A percentile compares a stretch with the other conserved stretches of the same genome.
Conservation (phyloP, 1,140 invertebrate species). For the Daktulosphaira vitifoliae region DNA sequence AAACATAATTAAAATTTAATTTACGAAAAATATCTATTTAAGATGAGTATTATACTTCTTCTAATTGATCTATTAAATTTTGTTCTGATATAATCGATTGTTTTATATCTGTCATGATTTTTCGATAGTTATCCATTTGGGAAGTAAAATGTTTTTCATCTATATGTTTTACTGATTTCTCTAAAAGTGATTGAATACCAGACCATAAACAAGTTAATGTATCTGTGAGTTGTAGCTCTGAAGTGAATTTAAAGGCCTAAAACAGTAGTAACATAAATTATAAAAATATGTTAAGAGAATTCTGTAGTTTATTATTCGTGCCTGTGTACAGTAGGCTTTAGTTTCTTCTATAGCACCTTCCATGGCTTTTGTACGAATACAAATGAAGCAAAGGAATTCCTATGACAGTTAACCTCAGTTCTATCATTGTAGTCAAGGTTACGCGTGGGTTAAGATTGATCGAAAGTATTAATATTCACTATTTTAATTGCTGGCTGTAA, state of each 20-base stretch:
- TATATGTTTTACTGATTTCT: neutral
- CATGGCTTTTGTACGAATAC: too few species aligned
- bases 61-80: neutral
- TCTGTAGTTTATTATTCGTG: too few species aligned
- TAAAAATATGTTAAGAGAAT: too few species aligned
- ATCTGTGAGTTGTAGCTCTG: constrained; percentile 7
- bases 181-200: neutral
- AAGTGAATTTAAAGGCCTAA: constrained; percentile 1
- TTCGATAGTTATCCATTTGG: neutral
- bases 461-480: neutral
- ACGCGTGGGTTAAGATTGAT: neutral
- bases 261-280: neutral
- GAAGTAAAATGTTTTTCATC: neutral
- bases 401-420: too few species aligned
- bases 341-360: too few species aligned
- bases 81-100: constrained; percentile 9
- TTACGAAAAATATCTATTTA: too few species aligned
- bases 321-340: too few species aligned
- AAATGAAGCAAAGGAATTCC: too few species aligned
- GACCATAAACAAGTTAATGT: constrained; percentile 8
- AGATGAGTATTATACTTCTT: too few species aligned
- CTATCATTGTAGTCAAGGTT: constrained; percentile 11
- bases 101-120: constrained; percentile 25
- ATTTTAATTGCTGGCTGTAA: too few species aligned
- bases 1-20: too few species aligned